Base-by-base conservation (phyloP, 2,797 vertebrate genomes). In the Nothura maculosa region DNA sequence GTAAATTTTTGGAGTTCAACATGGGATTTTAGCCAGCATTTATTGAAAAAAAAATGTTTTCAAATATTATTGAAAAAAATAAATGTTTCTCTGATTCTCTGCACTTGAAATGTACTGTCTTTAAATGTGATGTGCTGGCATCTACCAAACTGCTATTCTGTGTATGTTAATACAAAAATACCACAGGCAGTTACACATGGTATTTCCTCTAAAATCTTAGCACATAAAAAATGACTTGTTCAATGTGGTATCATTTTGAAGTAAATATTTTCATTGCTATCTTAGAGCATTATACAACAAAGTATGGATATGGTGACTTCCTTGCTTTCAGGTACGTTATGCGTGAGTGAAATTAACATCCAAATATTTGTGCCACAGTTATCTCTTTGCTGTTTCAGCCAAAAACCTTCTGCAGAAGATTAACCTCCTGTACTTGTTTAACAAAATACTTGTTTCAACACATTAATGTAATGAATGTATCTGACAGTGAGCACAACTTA, bases 401-500 rank as follows among this genome's bases (percentile, higher is more conserved):
- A 61, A 79, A 54, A 80, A 87, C 42, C 0, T 12, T n/a, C 24
- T 8, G 4, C 8, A 92, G 58, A 85, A 81, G 87, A 89, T 32
- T 74, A 64, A 89, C 70, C 84, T 66, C 73, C 28, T 68, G 6
- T 88, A 45, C 69, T 90, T 81, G 20, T 82, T 85, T 90, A n/a
- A n/a, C n/a, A n/a, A n/a, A n/a, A n/a, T 88, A 45, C 69, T 90
- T 81, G 20, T 82, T 85, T 90, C 83, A 83, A 19, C 45, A 62
- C 32, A 48, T 60, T 82, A 2, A 58, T 68, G 84, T 61, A 63
- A 32, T 42, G 27, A 81, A 25, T 24, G 10, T 18, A 67, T 69
- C 55, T 94, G 38, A 87, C 45, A 72, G 48, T 94, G 89, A 95
- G 77, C 45, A 77, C 73, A 36, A 63, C 58, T 62, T 89, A 87